Conservation (phyloP, 2,113 vertebrate species). For the Damaliscus lunatus region DNA sequence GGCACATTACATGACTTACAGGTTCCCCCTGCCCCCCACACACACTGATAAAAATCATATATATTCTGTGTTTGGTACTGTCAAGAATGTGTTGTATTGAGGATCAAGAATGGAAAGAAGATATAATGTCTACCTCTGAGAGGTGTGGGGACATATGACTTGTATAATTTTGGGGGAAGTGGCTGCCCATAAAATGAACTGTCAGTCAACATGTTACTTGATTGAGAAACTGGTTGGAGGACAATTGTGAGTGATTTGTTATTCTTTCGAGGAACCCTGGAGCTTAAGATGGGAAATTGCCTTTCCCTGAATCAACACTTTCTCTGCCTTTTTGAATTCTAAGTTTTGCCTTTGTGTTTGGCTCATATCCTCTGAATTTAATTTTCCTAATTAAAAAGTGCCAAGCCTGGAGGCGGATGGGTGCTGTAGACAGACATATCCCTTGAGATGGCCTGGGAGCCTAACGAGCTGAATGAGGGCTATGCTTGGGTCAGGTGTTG, state of each 20-base stretch:
- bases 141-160: not conserved
- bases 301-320: not conserved
- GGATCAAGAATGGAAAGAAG: not conserved
- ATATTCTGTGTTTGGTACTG: not conserved
- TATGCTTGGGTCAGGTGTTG: not conserved
- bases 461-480: not conserved
- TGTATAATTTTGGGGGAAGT: not conserved
- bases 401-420: conserved; percentile 46
- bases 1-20: not conserved
- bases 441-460: not conserved
- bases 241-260: not conserved
- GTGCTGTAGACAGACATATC: conserved; percentile 41
- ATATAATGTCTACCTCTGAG: not conserved
- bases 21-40: not conserved
- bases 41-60: not conserved
- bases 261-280: not conserved
- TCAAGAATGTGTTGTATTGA: not conserved
- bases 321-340: not conserved
- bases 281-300: not conserved
- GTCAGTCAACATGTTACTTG: not conserved
- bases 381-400: conserved; percentile 67
- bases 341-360: conserved; percentile 44
- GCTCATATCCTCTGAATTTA: conserved; percentile 55
- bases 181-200: not conserved
- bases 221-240: not conserved